These are phyloP conservation scores for Aphelenchoides fujianensis DNA, from an alignment of 1,140 invertebrate genomes.

Conservation along the genomic window DNA sequence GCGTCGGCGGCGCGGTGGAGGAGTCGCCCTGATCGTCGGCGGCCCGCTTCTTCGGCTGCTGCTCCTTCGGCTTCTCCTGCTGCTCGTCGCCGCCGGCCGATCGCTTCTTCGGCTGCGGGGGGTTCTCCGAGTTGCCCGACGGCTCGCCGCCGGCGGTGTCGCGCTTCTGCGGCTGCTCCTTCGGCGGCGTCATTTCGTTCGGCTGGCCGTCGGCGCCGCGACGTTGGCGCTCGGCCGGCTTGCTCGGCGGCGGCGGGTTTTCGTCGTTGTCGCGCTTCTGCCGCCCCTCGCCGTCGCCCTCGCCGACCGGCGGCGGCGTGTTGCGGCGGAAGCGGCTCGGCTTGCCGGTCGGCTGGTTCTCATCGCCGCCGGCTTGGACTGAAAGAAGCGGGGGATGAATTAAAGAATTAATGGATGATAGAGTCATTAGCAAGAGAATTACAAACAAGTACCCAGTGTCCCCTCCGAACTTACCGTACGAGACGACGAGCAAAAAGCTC, in stretches of 20 bases:
- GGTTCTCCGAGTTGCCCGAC: not conserved
- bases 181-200: not conserved
- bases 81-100: not conserved
- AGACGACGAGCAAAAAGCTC: conserved; percentile 2
- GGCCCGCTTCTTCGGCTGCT: not conserved
- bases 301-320: not conserved
- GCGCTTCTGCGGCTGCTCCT: not conserved
- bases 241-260: not conserved
- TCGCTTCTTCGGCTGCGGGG: not conserved
- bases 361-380: not conserved
- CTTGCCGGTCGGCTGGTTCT: not conserved
- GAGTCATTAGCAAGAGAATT: no score
- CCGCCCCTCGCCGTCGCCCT: no score
- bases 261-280: not conserved
- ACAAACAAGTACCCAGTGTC: no score
- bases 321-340: not conserved
- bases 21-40: not conserved
- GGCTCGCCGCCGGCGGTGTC: not conserved
- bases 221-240: not conserved
- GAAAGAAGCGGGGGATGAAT: not conserved
- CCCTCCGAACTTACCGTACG: conserved; percentile 1
- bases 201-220: not conserved
- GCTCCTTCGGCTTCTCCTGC: not conserved
- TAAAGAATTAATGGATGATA: no score
- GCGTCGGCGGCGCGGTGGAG: not conserved